phyloP scores from a whole-genome alignment of 1,140 invertebrate species.

The Homalodisca vitripennis region DNA sequence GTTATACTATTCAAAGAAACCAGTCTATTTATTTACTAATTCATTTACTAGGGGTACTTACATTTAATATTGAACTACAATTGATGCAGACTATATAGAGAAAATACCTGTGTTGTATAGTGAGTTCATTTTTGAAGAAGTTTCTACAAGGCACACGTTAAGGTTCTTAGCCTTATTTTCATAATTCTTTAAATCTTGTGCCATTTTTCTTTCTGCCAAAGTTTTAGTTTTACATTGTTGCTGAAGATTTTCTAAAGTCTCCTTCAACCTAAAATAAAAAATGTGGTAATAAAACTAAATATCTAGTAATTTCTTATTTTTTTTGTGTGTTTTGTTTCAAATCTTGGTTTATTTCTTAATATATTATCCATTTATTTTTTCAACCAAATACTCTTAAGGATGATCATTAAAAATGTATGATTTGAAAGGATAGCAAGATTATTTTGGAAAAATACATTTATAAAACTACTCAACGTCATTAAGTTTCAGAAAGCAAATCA shows the following conservation, averaged over 20 bases:
- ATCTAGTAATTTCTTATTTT: not conserved
- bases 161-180: not conserved
- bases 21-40: no score
- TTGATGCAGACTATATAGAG: no score
- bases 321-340: not conserved
- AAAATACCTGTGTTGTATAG: slow-evolving; percentile 9
- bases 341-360: not conserved
- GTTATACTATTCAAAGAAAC: no score
- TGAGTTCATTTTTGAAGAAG: not conserved
- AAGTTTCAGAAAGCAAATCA: no score
- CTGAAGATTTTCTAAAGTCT: not conserved
- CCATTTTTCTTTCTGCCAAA: not conserved
- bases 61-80: no score
- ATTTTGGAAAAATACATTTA: not conserved
- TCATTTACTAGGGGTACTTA: no score
- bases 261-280: slow-evolving; percentile 11
- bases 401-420: not conserved
- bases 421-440: not conserved
- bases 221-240: not conserved
- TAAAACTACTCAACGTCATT: no score
- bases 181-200: not conserved
- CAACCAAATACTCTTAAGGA: not conserved
- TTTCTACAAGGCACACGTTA: not conserved
- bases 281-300: not conserved
- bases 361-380: not conserved